Evolutionary conservation across 2,113 vertebrate species (phyloP).

Genomic region (Dipodomys ordii): DNA sequence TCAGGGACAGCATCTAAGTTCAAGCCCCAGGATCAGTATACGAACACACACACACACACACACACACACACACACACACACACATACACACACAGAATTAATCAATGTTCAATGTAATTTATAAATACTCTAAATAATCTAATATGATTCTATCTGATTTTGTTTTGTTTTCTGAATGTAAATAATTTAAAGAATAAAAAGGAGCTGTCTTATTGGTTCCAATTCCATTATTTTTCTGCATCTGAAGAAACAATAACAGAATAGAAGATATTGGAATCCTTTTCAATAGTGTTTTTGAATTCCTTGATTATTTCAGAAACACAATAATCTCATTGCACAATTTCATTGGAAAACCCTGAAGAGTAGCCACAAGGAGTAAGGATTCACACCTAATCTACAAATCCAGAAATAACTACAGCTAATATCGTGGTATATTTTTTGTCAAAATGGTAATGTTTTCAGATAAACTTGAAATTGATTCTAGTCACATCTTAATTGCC

Average conservation of each 20-base stretch:
- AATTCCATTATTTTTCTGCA: not conserved
- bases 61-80: too few relatives aligned
- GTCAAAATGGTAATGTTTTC: constrained; percentile 14
- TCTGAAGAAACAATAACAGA: not conserved
- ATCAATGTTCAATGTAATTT: too few relatives aligned
- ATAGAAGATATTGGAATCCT: too few relatives aligned
- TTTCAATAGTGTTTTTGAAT: not conserved
- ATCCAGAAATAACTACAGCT: not conserved
- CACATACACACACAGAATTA: too few relatives aligned
- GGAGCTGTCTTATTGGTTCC: not conserved
- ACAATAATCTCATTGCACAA: not conserved
- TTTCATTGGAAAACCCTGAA: not conserved
- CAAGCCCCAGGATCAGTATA: too few relatives aligned
- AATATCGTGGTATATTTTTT: constrained; percentile 8
- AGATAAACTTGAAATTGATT: constrained; percentile 28
- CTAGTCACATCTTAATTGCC: constrained; percentile 21
- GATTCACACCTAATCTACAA: not conserved
- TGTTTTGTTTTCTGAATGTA: constrained; percentile 12
- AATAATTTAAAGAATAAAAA: not conserved
- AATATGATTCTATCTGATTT: not conserved
- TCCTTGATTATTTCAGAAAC: not conserved
- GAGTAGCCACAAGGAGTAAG: not conserved
- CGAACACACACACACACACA: too few relatives aligned
- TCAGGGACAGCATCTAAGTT: too few relatives aligned
- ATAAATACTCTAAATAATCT: too few relatives aligned